phyloP scores from a whole-genome alignment of 2,888 invertebrate genomes.

The Amphipoea oculea region DNA sequence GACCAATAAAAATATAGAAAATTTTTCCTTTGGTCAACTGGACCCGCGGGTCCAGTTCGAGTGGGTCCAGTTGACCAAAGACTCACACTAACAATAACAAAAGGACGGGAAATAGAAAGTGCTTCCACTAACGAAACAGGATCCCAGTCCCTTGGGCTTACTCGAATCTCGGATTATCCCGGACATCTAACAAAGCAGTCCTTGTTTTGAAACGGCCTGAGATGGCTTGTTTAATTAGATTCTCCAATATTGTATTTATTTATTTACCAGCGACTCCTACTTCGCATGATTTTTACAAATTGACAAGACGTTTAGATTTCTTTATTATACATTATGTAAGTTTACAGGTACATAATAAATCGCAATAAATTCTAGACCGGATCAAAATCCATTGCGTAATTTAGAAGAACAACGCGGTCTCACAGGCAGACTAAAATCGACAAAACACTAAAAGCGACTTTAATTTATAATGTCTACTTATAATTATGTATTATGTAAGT shows the following conservation, averaged over 20 bases:
- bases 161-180: constrained; percentile 18
- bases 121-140: constrained; percentile 20
- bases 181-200: constrained; percentile 15
- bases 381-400: neutral
- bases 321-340: neutral
- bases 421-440: neutral
- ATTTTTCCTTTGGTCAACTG: too few relatives aligned
- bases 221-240: constrained; percentile 6
- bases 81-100: constrained; percentile 19
- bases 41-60: too few relatives aligned
- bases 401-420: neutral
- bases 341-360: neutral
- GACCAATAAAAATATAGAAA: too few relatives aligned
- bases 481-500: neutral
- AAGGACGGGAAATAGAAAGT: neutral
- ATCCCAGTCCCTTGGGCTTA: constrained; percentile 9
- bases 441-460: neutral
- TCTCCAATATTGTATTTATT: neutral
- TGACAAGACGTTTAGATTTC: neutral
- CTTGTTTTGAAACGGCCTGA: neutral
- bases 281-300: neutral
- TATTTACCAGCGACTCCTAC: too few relatives aligned
- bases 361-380: neutral
- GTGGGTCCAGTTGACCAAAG: too few relatives aligned
- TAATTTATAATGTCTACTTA: neutral